Evolutionary conservation across 37 sponge, comb jelly and placozoan species (phyloP), one percentile per base, ranked within the genome.

Genomic region (Theonella swinhoei): DNA sequence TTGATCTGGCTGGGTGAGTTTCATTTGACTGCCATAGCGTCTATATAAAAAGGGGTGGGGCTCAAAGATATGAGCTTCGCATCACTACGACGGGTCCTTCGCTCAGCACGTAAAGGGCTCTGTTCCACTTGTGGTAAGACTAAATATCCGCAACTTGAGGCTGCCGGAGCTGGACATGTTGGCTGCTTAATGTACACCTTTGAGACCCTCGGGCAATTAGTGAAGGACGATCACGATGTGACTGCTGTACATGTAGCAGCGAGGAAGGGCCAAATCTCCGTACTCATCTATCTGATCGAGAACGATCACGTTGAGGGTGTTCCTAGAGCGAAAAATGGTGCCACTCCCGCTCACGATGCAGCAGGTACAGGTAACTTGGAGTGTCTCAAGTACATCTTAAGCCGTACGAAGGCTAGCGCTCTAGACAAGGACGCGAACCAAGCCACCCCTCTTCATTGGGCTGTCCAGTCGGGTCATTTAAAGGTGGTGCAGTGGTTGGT

Each of bases 191-290:
- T 86, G 47, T 84, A 92, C 82, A 92, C 93, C 26, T 65, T 95
- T 20, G 90, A 95, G 31, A 84, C 90, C 2, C 81, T 85, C 7
- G 96, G 96, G 3, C 68, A 82, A 26, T 20, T 86, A 14, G 67
- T 85, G 20, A 80, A 67, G 62, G 97, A 96, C 75, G 88, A 88
- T 33, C 89, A 90, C 81, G 80, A 88, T 58, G 97, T 91, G 33
- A 94, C 94, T 36, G 97, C 97, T 2, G 68, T 96, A 73, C 97
- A 96, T 76, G 89, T 96, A 22, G 97, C 97, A 0, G 92, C 97
- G 4, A 75, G 97, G 64, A 89, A 90, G 72, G 90, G 90, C 0
- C 97, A 91, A 72, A 84, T 91, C 60, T 70, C 85, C 17, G 64
- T 91, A 1, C 81, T 96, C 33, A 82, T 87, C 64, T 96, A 89